These are phyloP conservation scores for Mesembrinibis cayennensis DNA, from an alignment of 2,113 vertebrate species.

Conservation along the genomic window DNA sequence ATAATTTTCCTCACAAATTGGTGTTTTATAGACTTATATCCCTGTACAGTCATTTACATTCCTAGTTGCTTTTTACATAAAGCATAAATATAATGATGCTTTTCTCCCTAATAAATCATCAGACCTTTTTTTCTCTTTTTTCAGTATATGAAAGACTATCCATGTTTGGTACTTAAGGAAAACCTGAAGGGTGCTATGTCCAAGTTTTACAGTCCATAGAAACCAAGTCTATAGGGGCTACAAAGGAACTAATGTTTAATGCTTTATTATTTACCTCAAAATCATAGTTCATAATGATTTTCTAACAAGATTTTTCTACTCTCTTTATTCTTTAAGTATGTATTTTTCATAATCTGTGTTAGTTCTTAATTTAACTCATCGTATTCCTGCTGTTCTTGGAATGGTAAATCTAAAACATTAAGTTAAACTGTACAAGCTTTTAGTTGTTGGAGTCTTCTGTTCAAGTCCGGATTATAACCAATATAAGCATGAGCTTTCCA, in stretches of 20 bases:
- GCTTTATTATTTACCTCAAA: background rate
- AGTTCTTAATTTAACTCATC: background rate
- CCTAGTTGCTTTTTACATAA: background rate
- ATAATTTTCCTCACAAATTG: slow-evolving; percentile 26
- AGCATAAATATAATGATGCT: background rate
- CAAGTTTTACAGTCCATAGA: background rate
- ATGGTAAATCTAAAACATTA: background rate
- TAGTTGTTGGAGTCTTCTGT: background rate
- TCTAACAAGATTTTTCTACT: background rate
- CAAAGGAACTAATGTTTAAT: background rate
- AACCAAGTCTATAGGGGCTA: background rate
- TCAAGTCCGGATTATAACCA: background rate
- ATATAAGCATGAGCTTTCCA: background rate
- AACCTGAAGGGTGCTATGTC: background rate
- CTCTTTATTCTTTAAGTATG: background rate
- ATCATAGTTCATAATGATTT: background rate
- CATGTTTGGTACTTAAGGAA: background rate
- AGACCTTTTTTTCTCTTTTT: background rate
- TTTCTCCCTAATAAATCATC: background rate
- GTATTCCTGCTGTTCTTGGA: background rate
- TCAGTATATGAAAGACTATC: background rate
- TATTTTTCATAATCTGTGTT: background rate
- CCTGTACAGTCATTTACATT: slow-evolving; percentile 21
- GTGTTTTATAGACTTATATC: slow-evolving; percentile 21
- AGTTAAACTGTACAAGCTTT: background rate